Conservation (phyloP, 2,113 vertebrate genomes). For the Melozone crissalis region DNA sequence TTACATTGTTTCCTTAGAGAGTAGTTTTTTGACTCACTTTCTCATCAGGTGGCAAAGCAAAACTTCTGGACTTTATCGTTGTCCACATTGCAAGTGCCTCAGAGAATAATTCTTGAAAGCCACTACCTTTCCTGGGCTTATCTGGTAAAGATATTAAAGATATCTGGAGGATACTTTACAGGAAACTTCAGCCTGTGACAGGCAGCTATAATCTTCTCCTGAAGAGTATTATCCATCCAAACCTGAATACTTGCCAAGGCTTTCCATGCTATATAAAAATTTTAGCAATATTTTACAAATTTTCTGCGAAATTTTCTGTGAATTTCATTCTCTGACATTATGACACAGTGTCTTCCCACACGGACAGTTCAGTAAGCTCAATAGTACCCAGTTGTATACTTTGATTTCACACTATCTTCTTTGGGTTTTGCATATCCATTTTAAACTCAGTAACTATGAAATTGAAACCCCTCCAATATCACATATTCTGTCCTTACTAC, state of each 20-base stretch:
- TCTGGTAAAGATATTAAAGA: background rate
- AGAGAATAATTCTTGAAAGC: background rate
- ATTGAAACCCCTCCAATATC: background rate
- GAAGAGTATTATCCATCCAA: background rate
- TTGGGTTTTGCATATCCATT: background rate
- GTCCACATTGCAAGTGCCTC: rapidly evolving
- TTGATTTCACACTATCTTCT: background rate
- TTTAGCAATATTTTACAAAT: background rate
- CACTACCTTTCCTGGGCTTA: background rate
- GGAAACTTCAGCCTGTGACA: background rate
- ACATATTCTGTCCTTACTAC: background rate
- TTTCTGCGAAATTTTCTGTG: background rate
- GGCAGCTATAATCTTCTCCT: background rate
- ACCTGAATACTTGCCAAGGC: background rate
- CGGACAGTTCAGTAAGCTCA: background rate
- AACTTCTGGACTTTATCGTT: background rate
- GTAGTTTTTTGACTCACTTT: background rate
- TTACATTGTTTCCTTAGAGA: background rate
- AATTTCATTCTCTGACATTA: background rate
- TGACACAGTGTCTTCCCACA: background rate
- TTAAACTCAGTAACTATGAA: background rate
- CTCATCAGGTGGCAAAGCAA: background rate
- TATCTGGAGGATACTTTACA: background rate
- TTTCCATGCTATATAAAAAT: background rate
- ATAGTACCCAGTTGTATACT: background rate